phyloP scores from a whole-genome alignment of 2,797 vertebrate genomes.

The Takifugu rubripes region DNA sequence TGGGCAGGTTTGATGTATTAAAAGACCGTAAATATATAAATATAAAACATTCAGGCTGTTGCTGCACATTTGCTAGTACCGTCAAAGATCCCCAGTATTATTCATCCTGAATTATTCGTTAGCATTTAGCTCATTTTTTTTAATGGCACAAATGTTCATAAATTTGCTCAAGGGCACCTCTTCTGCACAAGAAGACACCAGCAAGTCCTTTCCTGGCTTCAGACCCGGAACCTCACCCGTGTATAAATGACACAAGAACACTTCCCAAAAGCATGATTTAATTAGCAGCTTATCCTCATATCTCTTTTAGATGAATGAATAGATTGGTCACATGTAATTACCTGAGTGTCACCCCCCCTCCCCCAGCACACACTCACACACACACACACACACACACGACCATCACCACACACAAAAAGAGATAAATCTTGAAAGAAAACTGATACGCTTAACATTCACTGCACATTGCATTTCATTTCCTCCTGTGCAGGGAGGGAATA shows the following conservation, averaged over 20 bases:
- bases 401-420: background rate
- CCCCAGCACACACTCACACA: background rate
- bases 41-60: too few species aligned
- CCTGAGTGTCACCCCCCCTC: slow-evolving; percentile 9
- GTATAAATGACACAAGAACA: slow-evolving; percentile 4
- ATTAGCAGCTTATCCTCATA: slow-evolving; percentile 27
- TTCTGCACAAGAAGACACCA: too few species aligned
- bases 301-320: slow-evolving; percentile 28
- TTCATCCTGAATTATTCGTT: too few species aligned
- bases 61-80: too few species aligned
- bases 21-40: too few species aligned
- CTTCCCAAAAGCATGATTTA: slow-evolving; percentile 20
- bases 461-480: slow-evolving; percentile 50
- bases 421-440: slow-evolving; percentile 35
- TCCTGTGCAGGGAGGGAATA: slow-evolving; percentile 47
- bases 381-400: background rate
- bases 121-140: too few species aligned
- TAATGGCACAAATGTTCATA: too few species aligned
- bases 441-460: slow-evolving; percentile 39
- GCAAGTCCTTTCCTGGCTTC: background rate
- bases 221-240: slow-evolving; percentile 1
- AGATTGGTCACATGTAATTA: slow-evolving; percentile 35
- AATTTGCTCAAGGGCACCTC: too few species aligned
- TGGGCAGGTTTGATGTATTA: too few species aligned
- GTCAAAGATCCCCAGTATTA: too few species aligned